Evolutionary conservation across 2,797 vertebrate genomes (phyloP), one percentile per base, ranked within the genome.

Genomic region (Apodemus agrarius): DNA sequence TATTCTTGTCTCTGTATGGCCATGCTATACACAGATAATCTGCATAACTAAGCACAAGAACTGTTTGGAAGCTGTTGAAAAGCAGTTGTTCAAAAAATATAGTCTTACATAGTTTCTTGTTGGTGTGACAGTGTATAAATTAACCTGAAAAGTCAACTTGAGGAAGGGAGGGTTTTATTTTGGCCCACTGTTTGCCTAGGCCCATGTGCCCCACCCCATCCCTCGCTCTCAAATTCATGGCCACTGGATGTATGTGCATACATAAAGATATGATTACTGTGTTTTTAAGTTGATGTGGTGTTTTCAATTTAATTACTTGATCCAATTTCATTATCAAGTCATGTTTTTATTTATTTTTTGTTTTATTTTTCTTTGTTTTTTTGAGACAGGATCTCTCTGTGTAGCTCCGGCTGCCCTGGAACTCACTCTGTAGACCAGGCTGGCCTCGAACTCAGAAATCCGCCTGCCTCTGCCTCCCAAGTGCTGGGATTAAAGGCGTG

Each of bases 241-340:
- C 21, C 3, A 26, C 34, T 26, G 22, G 9, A 80, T 57, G 57
- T 22, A 57, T 3, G 49, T 79, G 19, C 37, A 81, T 34, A 34
- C 5, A 1, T 80, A 79, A 8, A 22, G 34, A 79, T 6, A 80
- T 34, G 22, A 24, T 59, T 59, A 3, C 6, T 49, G 26, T 82
- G 37, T 19, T 83, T 63, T 63, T 74, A 82, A 59, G 54, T 95
- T 82, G 46, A 10, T 93, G 24, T 19, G 43, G 74, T 93, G 17
- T 93, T 92, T 76, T 90, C 72, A 90, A 82, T 88, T 88, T 96
- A 72, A 95, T 93, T 85, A 94, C 37, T 85, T 89, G 85, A 96
- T 78, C 31, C 61, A 95, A 8, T 4, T 0, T 91, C n/a, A 90
- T 84, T 86, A 87, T 91, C 13, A n/a, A 46, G 52, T 52, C 9